phyloP scores from a whole-genome alignment of 1,140 invertebrate genomes.

The Caenorhabditis brenneri region DNA sequence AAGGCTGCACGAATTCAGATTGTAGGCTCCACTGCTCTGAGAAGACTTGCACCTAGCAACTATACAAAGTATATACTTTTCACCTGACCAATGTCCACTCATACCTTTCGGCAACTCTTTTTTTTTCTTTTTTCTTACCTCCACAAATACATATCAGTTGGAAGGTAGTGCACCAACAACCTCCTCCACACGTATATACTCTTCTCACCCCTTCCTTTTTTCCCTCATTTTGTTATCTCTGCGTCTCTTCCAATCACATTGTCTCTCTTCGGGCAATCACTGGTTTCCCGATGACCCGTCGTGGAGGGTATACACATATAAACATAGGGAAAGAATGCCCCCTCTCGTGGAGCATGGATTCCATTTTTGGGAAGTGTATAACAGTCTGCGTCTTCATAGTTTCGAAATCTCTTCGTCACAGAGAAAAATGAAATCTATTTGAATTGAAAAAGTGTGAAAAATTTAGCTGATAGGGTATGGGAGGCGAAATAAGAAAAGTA shows the following conservation, averaged over 20 bases:
- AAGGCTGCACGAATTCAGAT: no score
- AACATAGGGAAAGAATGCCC: no score
- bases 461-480: no score
- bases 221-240: not conserved
- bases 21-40: no score
- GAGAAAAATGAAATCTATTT: not conserved
- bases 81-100: no score
- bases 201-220: constrained; percentile 11
- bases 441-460: constrained; percentile 10
- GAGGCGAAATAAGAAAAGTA: not conserved
- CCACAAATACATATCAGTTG: not conserved
- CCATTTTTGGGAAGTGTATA: not conserved
- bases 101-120: no score
- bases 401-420: not conserved
- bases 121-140: not conserved
- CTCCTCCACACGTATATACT: not conserved
- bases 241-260: constrained; percentile 11
- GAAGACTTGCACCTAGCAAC: no score
- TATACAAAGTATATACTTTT: no score
- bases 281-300: constrained; percentile 7
- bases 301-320: no score
- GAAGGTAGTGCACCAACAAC: not conserved
- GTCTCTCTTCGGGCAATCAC: constrained; percentile 1
- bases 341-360: constrained; percentile 7
- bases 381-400: constrained; percentile 6